Base-by-base conservation (phyloP, 2,113 vertebrate species). In the rabbit (Oryctolagus cuniculus) region DNA sequence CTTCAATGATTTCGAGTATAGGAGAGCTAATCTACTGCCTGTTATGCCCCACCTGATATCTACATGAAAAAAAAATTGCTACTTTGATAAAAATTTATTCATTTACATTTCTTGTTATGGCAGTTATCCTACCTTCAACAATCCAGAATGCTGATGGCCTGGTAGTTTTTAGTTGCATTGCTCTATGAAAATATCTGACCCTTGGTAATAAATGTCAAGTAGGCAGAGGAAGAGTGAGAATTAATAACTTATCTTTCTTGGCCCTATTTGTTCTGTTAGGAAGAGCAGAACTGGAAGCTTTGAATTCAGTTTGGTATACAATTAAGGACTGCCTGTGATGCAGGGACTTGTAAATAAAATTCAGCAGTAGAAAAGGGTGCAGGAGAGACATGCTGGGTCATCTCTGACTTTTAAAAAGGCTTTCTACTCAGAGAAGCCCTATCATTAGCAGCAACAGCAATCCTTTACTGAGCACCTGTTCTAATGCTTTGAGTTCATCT, bases 331-430 rank as follows among this genome's bases (percentile, higher is more conserved):
- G 4, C 12, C 29, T n/a, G 29, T 6, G 51, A 24, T 69, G 34
- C 29, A 53, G 81, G 0, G 24, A 16, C 53, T 66, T n/a, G 64
- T 91, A 79, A 77, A 80, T 90, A 82, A 90, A 61, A 63, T 91
- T 21, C 44, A 13, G 10, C 70, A 77, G 73, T 38, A 85, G 55
- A 55, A 66, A 96, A 27, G 13, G 6, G 24, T 66, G 67, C 80
- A 64, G 77, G 69, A 91, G 69, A 80, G 86, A 89, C 87, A 70
- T 22, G 15, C 12, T 87, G 72, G 80, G 61, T 78, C 49, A 85
- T 55, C 19, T 29, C 25, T 91, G 89, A 87, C 61, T 82, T 96
- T 69, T 93, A 66, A 87, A 96, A 96, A 90, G 82, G 93, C 66
- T 86, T 96, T 95, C 75, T 83, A 63, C 29, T 87, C 44, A 63